Conservation (phyloP, 1,140 invertebrate genomes). For the Procambarus clarkii region DNA sequence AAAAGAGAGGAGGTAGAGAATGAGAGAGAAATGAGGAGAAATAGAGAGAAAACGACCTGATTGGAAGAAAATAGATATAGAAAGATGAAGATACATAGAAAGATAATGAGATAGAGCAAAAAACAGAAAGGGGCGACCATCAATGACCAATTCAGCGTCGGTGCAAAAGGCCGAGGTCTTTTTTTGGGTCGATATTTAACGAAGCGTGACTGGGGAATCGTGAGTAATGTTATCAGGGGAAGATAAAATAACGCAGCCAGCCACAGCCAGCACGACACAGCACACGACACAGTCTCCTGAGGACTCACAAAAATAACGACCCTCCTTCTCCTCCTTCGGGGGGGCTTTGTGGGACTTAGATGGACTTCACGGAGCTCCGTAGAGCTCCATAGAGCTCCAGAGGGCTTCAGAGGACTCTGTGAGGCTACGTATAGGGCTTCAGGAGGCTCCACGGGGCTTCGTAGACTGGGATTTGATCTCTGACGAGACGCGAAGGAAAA, state of each 20-base stretch:
- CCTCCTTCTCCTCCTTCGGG: neutral
- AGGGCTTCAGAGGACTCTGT: neutral
- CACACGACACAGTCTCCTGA: neutral
- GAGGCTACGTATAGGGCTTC: neutral
- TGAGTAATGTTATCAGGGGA: constrained; percentile 46
- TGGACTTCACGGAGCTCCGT: neutral
- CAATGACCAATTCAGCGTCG: neutral
- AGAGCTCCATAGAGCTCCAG: neutral
- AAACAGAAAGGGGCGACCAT: neutral
- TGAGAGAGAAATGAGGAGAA: neutral
- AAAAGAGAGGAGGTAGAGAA: neutral
- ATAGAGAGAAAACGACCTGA: neutral
- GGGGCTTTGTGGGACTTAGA: neutral
- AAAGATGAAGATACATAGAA: constrained; percentile 10
- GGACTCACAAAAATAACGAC: neutral
- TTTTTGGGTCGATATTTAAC: constrained; percentile 48
- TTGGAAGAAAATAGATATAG: neutral
- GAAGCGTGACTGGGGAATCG: constrained; percentile 39
- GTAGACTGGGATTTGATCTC: neutral
- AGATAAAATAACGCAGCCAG: constrained; percentile 21
- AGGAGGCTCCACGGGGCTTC: neutral
- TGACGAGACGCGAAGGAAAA: neutral
- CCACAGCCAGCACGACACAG: constrained; percentile 1
- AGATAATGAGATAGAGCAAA: constrained; percentile 17
- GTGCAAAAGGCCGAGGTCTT: neutral